phyloP scores from a whole-genome alignment of 2,113 vertebrate species.

The Cricetomys ansorgei region DNA sequence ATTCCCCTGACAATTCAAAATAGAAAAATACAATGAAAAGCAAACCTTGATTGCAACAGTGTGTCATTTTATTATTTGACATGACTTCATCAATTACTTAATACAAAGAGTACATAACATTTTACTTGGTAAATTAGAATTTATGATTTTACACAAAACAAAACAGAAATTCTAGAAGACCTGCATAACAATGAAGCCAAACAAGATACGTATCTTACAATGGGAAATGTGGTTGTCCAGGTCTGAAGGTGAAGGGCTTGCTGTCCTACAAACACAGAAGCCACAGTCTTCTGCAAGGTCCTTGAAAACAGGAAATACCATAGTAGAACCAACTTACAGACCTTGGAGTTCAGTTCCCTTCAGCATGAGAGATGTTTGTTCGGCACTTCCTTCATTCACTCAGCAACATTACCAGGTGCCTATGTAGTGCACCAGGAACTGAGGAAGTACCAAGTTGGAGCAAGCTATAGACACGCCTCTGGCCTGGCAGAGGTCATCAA shows the following conservation, averaged over 20 bases:
- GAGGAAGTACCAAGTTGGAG: background rate
- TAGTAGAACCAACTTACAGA: background rate
- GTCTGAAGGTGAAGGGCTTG: background rate
- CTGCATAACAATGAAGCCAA: background rate
- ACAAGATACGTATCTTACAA: background rate
- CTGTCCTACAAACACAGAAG: background rate
- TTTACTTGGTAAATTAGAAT: conserved; percentile 24
- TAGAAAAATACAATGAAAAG: conserved; percentile 17
- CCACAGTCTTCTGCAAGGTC: background rate
- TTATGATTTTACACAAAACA: background rate
- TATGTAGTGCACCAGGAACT: background rate
- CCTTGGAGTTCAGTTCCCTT: background rate
- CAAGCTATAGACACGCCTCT: background rate
- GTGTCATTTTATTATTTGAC: background rate
- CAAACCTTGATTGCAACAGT: conserved; percentile 18
- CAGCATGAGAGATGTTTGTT: background rate
- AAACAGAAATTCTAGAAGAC: background rate
- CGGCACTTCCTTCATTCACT: background rate
- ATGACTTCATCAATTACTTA: conserved; percentile 18
- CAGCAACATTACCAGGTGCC: background rate
- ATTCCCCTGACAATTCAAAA: conserved; percentile 29
- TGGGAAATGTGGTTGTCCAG: background rate
- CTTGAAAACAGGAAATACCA: background rate
- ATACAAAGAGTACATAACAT: background rate
- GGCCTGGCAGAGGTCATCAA: background rate